Evolutionary conservation across 2,113 vertebrate genomes (phyloP).

Genomic region (Pituophis catenifer): DNA sequence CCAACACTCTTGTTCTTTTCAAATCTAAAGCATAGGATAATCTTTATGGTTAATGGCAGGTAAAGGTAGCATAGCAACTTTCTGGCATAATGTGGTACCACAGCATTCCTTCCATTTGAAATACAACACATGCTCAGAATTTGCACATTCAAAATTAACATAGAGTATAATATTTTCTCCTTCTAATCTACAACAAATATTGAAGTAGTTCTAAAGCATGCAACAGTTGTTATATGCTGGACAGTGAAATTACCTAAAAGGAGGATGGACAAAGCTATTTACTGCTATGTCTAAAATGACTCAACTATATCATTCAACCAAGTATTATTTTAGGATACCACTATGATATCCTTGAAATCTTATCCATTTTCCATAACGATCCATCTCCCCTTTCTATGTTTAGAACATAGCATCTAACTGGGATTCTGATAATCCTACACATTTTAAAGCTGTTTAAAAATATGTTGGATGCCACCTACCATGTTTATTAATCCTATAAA

Average conservation of each 20-base stretch:
- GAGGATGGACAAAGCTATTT: background rate
- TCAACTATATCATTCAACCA: background rate
- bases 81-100: background rate
- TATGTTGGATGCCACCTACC: background rate
- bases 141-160: background rate
- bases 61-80: background rate
- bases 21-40: background rate
- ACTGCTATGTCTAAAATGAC: background rate
- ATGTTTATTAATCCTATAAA: background rate
- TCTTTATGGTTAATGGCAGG: background rate
- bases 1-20: background rate
- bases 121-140: background rate
- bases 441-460: background rate
- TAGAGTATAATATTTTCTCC: background rate
- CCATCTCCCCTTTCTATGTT: background rate
- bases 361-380: background rate
- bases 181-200: background rate
- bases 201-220: background rate
- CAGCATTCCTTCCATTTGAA: background rate
- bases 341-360: background rate
- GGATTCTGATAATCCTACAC: background rate
- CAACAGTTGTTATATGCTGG: background rate
- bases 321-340: background rate
- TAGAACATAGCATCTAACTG: background rate
- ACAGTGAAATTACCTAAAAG: background rate